phyloP scores from a whole-genome alignment of 2,113 vertebrate species.

The Pseudonaja textilis region DNA sequence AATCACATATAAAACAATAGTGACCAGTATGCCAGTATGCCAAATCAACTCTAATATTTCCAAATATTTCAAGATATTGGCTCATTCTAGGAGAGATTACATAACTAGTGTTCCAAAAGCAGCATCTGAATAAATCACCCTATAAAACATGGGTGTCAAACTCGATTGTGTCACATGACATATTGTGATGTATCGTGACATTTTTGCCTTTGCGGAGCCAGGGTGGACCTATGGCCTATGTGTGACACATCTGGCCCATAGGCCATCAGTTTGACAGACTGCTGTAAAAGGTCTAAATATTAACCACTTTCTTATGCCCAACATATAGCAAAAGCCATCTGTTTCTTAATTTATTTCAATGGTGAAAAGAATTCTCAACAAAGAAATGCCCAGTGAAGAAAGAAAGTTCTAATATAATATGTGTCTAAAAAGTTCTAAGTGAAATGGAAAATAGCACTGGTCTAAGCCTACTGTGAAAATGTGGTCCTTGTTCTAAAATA shows the following conservation, averaged over 20 bases:
- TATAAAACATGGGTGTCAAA: not conserved
- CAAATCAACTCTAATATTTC: not conserved
- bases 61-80: not conserved
- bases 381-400: not conserved
- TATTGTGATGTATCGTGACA: too few species aligned
- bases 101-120: not conserved
- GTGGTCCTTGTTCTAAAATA: not conserved
- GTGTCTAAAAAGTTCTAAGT: not conserved
- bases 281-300: not conserved
- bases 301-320: not conserved
- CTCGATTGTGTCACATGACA: too few species aligned
- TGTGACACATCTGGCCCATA: too few species aligned
- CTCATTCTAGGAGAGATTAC: constrained; percentile 20
- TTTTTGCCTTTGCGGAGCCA: too few species aligned
- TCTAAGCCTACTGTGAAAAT: not conserved
- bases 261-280: too few species aligned
- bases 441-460: not conserved
- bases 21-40: not conserved
- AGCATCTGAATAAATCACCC: not conserved
- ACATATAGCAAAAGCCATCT: not conserved
- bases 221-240: too few species aligned
- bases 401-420: not conserved
- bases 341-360: not conserved
- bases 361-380: not conserved
- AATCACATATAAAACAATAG: not conserved